Conservation (phyloP, 64 coral and sea anemone species). For the Pachyseris speciosa region DNA sequence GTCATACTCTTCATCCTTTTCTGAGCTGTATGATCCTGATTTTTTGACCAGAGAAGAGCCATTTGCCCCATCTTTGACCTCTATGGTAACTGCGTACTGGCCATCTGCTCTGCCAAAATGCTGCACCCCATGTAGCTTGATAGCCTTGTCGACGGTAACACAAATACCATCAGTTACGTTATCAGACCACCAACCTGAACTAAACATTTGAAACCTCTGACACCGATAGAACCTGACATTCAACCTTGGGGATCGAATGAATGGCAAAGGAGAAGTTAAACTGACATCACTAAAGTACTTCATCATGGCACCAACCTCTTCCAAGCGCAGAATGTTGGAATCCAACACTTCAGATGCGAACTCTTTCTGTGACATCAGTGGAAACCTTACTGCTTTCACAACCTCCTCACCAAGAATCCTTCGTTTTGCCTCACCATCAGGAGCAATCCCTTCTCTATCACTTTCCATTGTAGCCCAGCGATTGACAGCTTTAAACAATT, state of each 20-base stretch:
- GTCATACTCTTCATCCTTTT: too few species aligned
- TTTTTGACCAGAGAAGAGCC: not conserved
- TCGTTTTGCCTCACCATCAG: not conserved
- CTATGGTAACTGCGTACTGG: not conserved
- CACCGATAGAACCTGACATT: not conserved
- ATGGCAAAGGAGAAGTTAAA: not conserved
- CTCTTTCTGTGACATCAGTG: too few species aligned
- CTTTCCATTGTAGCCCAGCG: slow-evolving; percentile 1
- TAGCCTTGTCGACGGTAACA: not conserved
- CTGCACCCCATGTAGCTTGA: too few species aligned
- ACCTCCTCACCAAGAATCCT: too few species aligned
- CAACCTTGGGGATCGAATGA: not conserved
- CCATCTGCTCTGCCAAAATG: too few species aligned
- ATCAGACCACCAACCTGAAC: too few species aligned
- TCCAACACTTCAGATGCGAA: not conserved
- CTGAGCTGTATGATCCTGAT: too few species aligned
- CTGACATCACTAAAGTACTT: not conserved
- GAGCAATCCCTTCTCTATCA: not conserved
- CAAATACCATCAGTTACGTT: not conserved
- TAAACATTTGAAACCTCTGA: too few species aligned
- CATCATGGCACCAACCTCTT: not conserved
- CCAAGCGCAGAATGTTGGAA: not conserved
- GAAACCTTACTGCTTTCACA: too few species aligned
- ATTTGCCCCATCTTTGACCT: not conserved
- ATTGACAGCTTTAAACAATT: slow-evolving; percentile 4